These are phyloP conservation scores for Cylloceria caligata DNA, from an alignment of 2,888 invertebrate species.

Conservation along the genomic window DNA sequence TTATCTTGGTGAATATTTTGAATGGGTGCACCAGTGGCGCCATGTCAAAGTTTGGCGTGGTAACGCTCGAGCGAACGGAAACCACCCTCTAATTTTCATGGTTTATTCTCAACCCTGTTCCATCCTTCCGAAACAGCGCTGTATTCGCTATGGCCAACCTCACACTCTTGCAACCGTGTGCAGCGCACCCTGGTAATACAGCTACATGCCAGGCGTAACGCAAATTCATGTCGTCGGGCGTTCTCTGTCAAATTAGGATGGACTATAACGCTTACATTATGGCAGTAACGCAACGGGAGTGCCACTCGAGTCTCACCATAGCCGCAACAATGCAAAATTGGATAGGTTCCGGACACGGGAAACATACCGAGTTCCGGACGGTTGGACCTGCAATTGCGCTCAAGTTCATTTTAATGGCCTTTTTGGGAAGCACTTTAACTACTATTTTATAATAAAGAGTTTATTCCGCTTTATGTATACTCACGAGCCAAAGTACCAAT, in stretches of 20 bases:
- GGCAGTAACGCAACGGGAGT: constrained; percentile 71
- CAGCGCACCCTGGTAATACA: constrained; percentile 65
- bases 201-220: constrained; percentile 72
- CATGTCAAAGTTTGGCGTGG: constrained; percentile 42
- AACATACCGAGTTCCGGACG: constrained; percentile 47
- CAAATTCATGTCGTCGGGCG: constrained; percentile 74
- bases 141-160: constrained; percentile 29
- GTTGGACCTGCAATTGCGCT: constrained; percentile 50
- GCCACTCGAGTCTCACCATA: constrained; percentile 67
- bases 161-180: constrained; percentile 19
- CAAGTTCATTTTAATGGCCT: constrained; percentile 45
- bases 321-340: constrained; percentile 62
- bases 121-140: constrained; percentile 49
- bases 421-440: constrained; percentile 34
- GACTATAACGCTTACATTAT: constrained; percentile 75
- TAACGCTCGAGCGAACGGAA: constrained; percentile 53
- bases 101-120: constrained; percentile 69
- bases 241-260: constrained; percentile 76
- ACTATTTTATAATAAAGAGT: constrained; percentile 36
- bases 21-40: neutral
- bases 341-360: constrained; percentile 58
- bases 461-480: constrained; percentile 14
- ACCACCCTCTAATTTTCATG: constrained; percentile 66
- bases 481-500: neutral
- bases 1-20: constrained; percentile 12